Base-by-base conservation (phyloP, 2,113 vertebrate species). In the Caracal caracal region DNA sequence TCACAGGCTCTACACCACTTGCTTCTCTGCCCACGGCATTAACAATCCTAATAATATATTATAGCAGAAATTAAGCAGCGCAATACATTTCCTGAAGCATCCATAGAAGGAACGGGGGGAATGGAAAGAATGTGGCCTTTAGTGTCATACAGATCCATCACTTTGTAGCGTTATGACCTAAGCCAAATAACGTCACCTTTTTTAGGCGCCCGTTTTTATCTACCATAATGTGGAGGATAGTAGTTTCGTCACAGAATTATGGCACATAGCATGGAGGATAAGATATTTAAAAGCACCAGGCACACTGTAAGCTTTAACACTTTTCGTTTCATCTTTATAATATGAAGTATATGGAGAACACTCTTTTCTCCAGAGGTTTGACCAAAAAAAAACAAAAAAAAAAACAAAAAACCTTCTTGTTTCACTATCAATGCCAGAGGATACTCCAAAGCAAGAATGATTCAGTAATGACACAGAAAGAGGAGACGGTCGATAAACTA, bases 61-160 rank as follows among this genome's bases (percentile, higher is more conserved):
- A 80, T 24, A 86, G 70, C 24, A 88, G 47, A 90, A 89, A 94
- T 78, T 76, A 88, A 93, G 63, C 59, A 66, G 40, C 40, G 59
- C 12, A 93, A 33, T 76, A 37, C 33, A 80, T 66, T 90, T 96
- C 84, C 76, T 76, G 75, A 90, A 81, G 75, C 2, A 4, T 83
- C 73, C 73, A 65, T 56, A 90, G 35, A 71, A 47, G 65, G 73
- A 59, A 92, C 56, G 0, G 9, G 9, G 3, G 2, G 13, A 56
- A 78, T 83, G 30, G 73, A 92, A 95, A 70, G 76, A 97, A 94
- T 20, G 28, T 15, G 7, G 56, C 28, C 84, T 80, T 70, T 47
- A 30, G 11, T 1, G 2, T 80, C 40, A 51, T 5, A 49, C 16
- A 92, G 73, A 94, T 85, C 33, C 70, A 91, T 88, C 76, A 78